A percentile compares a stretch with the other conserved stretches of the same genome.
phyloP scores from a whole-genome alignment of 2,113 vertebrate genomes.

The Silurus asotus region DNA sequence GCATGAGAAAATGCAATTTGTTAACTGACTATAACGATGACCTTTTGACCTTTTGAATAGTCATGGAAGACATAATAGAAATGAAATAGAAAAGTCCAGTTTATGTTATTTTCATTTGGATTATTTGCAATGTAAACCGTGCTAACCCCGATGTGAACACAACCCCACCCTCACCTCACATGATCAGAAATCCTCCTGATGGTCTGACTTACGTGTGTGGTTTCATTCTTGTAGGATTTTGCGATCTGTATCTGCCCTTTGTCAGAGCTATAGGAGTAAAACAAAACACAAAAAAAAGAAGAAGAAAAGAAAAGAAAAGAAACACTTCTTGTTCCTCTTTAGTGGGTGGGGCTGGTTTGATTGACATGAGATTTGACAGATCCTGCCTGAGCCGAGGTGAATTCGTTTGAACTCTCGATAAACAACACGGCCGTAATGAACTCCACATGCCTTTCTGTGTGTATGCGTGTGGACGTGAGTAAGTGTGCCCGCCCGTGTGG shows the following conservation, averaged over 20 bases:
- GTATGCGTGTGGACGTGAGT: conserved; percentile 34
- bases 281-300: neutral
- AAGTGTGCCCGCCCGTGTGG: conserved; percentile 59
- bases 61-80: neutral
- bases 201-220: neutral
- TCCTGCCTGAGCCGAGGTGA: conserved; percentile 62
- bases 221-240: conserved; percentile 5
- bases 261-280: neutral
- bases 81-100: neutral
- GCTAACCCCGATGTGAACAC: neutral
- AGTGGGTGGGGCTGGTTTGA: conserved; percentile 9
- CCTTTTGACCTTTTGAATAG: too few species aligned
- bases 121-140: neutral
- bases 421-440: conserved; percentile 38
- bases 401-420: conserved; percentile 39
- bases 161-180: neutral
- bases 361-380: conserved; percentile 40
- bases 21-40: too few species aligned
- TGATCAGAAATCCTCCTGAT: neutral
- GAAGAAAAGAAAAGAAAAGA: neutral
- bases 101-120: neutral
- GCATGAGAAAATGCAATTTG: too few species aligned
- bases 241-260: conserved; percentile 22
- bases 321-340: neutral
- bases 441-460: conserved; percentile 8